phyloP scores from a whole-genome alignment of 2,797 vertebrate genomes.

The Anguilla anguilla region DNA sequence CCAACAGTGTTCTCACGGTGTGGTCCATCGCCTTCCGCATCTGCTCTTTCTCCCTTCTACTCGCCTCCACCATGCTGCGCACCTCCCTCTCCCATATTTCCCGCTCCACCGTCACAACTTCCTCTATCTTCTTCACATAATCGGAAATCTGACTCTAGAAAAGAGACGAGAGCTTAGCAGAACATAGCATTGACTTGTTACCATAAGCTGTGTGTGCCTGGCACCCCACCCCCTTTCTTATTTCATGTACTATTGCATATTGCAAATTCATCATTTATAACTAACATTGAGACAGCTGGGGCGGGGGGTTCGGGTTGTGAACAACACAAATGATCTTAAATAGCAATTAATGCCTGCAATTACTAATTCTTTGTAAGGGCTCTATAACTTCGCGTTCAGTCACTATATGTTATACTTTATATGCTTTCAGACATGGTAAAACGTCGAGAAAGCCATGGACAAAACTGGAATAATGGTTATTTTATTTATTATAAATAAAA shows the following conservation, averaged over 20 bases:
- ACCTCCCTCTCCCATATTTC: constrained; percentile 5
- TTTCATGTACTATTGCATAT: not conserved
- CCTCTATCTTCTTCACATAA: not conserved
- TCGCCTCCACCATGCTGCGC: not conserved
- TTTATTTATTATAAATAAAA: not conserved
- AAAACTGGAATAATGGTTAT: no score
- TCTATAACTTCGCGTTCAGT: no score
- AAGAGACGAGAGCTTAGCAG: not conserved
- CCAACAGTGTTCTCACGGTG: not conserved
- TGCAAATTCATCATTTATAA: no score
- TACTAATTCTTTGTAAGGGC: no score
- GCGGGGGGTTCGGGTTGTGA: no score
- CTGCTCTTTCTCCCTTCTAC: not conserved
- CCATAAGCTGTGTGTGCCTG: not conserved
- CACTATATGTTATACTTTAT: no score
- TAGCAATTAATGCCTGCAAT: no score
- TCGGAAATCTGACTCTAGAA: not conserved
- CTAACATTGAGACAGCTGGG: no score
- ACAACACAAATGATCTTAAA: no score
- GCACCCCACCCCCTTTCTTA: not conserved
- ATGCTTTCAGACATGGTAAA: no score
- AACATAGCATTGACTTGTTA: not conserved
- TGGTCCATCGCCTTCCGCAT: not conserved
- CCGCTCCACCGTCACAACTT: not conserved
- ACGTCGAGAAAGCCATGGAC: no score